Percentiles rank a stretch among this genome's conserved stretches.
Evolutionary conservation across 2,888 invertebrate species (phyloP).

Genomic region (Eupithecia pulchellata): DNA sequence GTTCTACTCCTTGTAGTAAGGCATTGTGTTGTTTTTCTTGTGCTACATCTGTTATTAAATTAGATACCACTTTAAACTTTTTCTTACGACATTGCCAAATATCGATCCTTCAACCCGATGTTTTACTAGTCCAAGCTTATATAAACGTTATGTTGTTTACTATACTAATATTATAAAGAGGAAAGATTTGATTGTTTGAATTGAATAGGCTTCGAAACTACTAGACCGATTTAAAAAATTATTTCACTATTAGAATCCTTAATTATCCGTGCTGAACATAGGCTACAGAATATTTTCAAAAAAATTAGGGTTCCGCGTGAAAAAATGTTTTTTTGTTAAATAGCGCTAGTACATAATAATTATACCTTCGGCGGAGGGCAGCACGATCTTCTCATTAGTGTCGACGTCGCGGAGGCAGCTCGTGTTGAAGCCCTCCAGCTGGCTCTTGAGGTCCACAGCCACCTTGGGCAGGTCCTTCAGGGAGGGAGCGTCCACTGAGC

Average conservation of each 20-base stretch:
- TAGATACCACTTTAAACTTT: constrained; percentile 12
- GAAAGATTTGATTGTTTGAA: too few species aligned
- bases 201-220: too few species aligned
- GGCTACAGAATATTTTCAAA: too few species aligned
- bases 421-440: constrained; percentile 96
- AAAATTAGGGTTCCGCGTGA: too few species aligned
- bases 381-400: constrained; percentile 95
- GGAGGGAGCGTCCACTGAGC: constrained; percentile 89
- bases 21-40: constrained; percentile 91
- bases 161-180: too few species aligned
- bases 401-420: constrained; percentile 94
- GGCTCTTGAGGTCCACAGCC: constrained; percentile 94
- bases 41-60: constrained; percentile 86
- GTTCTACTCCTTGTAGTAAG: constrained; percentile 90
- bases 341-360: not conserved
- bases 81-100: not conserved
- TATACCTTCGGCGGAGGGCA: constrained; percentile 97
- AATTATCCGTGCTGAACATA: too few species aligned
- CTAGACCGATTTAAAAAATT: too few species aligned
- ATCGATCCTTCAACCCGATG: constrained; percentile 10
- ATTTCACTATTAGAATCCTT: too few species aligned
- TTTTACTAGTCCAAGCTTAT: not conserved
- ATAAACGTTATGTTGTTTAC: too few species aligned
- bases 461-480: constrained; percentile 97
- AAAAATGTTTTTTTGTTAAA: too few species aligned